Conservation (phyloP, 1,140 invertebrate species). For the Drosophila parabipectinata region DNA sequence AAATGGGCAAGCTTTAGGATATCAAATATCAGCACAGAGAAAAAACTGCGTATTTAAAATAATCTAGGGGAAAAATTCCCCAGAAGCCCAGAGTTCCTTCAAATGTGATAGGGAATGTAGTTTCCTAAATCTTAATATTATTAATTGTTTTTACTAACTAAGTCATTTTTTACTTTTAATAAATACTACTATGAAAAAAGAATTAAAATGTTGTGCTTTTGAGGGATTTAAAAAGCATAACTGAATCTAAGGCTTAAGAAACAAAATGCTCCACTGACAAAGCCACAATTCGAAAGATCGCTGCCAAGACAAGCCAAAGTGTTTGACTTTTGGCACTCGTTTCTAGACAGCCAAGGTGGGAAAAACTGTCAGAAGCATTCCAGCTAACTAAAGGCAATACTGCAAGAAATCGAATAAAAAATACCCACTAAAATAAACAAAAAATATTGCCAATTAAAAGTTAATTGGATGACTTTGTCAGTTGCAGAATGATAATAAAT, state of each 20-base stretch:
- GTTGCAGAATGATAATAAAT: not conserved
- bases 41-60: not conserved
- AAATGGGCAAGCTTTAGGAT: constrained; percentile 27
- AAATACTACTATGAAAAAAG: not conserved
- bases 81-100: too few species aligned
- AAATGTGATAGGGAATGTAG: not conserved
- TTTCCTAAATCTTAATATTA: not conserved
- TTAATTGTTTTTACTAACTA: not conserved
- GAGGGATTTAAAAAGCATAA: not conserved
- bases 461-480: not conserved
- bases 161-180: not conserved
- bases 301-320: constrained; percentile 43
- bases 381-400: not conserved
- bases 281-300: constrained; percentile 22
- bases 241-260: constrained; percentile 41
- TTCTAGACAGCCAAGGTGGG: constrained; percentile 11
- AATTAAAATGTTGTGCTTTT: not conserved
- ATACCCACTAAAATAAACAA: constrained; percentile 7
- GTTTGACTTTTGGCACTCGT: constrained; percentile 62
- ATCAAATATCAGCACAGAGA: not conserved
- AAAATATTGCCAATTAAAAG: not conserved
- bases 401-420: not conserved
- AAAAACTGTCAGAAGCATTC: constrained; percentile 35
- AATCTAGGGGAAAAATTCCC: too few species aligned
- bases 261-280: constrained; percentile 3